phyloP scores from a whole-genome alignment of 1,140 invertebrate genomes.

The Amphibalanus amphitrite region DNA sequence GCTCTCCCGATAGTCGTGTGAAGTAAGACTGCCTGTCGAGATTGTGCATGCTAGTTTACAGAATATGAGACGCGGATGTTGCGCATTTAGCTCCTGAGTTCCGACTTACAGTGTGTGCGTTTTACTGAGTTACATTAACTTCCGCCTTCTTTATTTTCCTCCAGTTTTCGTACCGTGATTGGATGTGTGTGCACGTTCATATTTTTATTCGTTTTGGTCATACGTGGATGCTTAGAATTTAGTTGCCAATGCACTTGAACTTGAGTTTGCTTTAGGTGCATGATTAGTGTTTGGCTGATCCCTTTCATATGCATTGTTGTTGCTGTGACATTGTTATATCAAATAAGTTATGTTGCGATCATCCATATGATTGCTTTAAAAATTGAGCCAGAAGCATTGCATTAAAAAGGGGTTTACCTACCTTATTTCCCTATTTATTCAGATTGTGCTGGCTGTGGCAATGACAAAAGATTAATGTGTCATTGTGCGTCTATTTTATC shows the following conservation, averaged over 20 bases:
- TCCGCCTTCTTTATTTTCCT: background rate
- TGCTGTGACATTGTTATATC: too few species aligned
- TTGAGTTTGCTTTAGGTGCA: background rate
- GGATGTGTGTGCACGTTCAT: background rate
- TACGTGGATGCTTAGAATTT: too few species aligned
- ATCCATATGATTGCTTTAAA: too few species aligned
- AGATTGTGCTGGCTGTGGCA: too few species aligned
- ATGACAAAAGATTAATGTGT: too few species aligned
- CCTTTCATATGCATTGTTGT: too few species aligned
- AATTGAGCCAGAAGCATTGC: too few species aligned
- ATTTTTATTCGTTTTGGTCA: background rate
- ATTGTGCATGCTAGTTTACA: background rate
- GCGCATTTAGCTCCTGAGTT: background rate
- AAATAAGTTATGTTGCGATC: too few species aligned
- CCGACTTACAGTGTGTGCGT: background rate
- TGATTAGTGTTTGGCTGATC: background rate
- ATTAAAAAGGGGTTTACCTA: too few species aligned
- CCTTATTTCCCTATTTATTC: too few species aligned
- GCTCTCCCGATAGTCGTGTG: background rate
- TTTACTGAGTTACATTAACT: background rate
- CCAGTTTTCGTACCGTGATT: background rate
- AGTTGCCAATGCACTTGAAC: too few species aligned
- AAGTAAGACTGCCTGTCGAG: background rate
- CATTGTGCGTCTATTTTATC: too few species aligned
- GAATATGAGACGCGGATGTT: background rate